Evolutionary conservation across 2,113 vertebrate genomes (phyloP).

Genomic region (Nothocercus nigrocapillus): DNA sequence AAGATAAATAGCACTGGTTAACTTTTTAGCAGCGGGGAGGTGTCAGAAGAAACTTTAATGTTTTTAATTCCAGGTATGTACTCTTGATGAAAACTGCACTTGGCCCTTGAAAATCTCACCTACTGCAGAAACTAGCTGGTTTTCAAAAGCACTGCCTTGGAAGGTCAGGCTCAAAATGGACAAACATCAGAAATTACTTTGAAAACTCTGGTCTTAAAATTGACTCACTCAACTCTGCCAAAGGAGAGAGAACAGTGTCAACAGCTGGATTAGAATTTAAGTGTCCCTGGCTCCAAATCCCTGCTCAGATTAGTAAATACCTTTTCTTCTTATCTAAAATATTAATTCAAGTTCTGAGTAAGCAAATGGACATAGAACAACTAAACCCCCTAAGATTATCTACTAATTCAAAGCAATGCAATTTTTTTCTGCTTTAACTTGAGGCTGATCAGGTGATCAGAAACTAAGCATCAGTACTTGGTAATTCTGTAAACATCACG

Average conservation of each 20-base stretch:
- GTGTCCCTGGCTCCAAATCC: background rate
- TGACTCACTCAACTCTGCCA: background rate
- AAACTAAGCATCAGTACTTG: background rate
- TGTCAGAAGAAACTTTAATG: background rate
- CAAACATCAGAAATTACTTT: background rate
- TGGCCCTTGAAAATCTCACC: background rate
- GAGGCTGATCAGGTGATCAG: constrained; percentile 14
- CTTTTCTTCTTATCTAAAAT: background rate
- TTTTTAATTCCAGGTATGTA: background rate
- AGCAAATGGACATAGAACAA: background rate
- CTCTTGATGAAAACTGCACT: background rate
- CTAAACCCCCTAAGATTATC: constrained; percentile 49
- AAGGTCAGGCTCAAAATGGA: background rate
- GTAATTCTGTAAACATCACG: constrained; percentile 36
- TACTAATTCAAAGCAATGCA: constrained; percentile 40
- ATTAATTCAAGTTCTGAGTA: background rate
- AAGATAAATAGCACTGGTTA: background rate
- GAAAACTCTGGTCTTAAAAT: background rate
- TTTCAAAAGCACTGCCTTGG: background rate
- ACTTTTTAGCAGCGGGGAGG: background rate
- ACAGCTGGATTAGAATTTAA: background rate
- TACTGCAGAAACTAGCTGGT: background rate
- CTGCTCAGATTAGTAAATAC: background rate
- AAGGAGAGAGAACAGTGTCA: background rate
- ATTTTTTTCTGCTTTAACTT: constrained; percentile 51